phyloP scores from a whole-genome alignment of 2,888 invertebrate species.

The Eurytoma adleriae region DNA sequence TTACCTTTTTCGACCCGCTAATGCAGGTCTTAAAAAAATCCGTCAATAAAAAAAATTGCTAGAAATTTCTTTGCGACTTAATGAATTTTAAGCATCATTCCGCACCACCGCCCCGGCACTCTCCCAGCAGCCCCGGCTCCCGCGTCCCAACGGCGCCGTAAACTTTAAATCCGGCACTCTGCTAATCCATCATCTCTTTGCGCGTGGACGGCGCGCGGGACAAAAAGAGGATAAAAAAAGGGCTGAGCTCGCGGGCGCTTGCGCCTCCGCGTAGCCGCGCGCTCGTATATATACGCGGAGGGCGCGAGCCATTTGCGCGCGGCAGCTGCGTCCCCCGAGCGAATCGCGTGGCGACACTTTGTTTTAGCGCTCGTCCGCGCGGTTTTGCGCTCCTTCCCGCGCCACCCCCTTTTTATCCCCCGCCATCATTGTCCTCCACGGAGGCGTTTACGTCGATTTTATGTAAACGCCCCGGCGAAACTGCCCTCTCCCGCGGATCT shows the following conservation, averaged over 20 bases:
- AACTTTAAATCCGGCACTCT: constrained; percentile 46
- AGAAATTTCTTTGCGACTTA: constrained; percentile 20
- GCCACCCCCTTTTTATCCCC: neutral
- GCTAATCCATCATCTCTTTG: constrained; percentile 49
- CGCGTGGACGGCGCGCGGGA: constrained; percentile 9
- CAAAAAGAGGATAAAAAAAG: neutral
- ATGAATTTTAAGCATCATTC: constrained; percentile 34
- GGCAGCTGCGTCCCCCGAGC: neutral
- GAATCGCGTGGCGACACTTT: constrained; percentile 23
- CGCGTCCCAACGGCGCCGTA: constrained; percentile 13
- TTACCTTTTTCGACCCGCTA: too few relatives aligned
- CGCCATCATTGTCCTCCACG: constrained; percentile 7
- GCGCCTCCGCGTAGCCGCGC: neutral
- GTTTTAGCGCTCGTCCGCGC: constrained; percentile 23
- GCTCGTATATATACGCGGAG: neutral
- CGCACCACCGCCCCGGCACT: neutral
- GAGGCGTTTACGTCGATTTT: constrained; percentile 28
- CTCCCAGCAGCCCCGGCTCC: neutral
- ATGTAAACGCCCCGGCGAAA: constrained; percentile 27
- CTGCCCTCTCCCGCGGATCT: neutral
- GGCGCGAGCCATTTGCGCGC: constrained; percentile 1
- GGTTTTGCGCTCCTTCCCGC: neutral
- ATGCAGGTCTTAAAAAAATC: neutral
- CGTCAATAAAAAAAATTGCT: neutral
- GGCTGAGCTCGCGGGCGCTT: neutral